Base-by-base conservation (phyloP, 2,113 vertebrate genomes). In the Aix galericulata region DNA sequence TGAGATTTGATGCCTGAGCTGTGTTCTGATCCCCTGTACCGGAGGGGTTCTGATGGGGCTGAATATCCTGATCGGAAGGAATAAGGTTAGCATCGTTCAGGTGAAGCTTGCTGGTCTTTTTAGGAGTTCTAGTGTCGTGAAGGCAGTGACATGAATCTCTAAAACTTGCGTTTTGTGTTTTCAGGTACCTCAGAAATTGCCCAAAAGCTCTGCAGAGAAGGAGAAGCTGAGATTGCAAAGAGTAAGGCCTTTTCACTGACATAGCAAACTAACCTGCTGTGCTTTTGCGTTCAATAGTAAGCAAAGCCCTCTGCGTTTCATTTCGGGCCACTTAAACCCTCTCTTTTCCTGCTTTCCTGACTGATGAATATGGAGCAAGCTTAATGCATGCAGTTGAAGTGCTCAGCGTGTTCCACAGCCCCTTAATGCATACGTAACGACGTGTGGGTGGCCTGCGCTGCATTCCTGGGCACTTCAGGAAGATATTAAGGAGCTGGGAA, bases 131-230 rank as follows among this genome's bases (percentile, higher is more conserved):
- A 31, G 59, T 32, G 63, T 17, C 40, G 0, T 66, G 77, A 8
- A 4, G 48, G 46, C 46, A 25, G 52, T 3, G 15, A 32, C 29
- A 36, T 20, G 29, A 4, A 14, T 63, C 36, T 68, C 40, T 87
- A 25, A 94, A 82, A 58, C 12, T 15, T 82, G 23, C 15, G 0
- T 78, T 82, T 89, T 97, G 85, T 97, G 2, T 6, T 98, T 98
- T 38, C 97, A 98, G 98, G 91, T 95, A 7, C 55, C 95, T 87
- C 97, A 96, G 96, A 98, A 97, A 80, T 46, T 42, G 63, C 66
- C 88, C 78, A 96, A 72, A 73, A 91, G 64, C 32, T 97, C 97
- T 13, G 88, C 97, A 25, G 98, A 98, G 96, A 98, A 98, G 97
- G 95, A 93, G 96, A 97, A 93, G 94, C 94, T 97, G 69, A 96